Base-by-base conservation (phyloP, 2,888 invertebrate species). In the Argyresthia albistria region DNA sequence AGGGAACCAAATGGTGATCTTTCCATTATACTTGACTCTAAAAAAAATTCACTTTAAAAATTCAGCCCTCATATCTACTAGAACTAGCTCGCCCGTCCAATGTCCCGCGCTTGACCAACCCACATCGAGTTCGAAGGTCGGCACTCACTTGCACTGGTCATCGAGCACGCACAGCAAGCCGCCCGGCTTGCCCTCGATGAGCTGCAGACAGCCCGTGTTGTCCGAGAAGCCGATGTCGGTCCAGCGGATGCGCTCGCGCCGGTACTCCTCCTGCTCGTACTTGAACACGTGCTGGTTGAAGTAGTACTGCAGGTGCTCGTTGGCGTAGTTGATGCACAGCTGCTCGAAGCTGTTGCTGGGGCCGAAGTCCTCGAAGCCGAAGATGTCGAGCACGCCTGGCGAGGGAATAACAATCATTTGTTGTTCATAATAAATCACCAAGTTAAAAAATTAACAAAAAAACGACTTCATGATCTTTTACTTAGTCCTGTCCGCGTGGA, bases 231-330 rank as follows among this genome's bases (percentile, higher is more conserved):
- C 97, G 57, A 98, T 97, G 73, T 97, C 96, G 56, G 95, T 96
- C 98, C 97, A 98, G 59, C 94, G 90, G 57, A 98, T 97, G 25
- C 96, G 96, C 80, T 98, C 97, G 58, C 96, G 91, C 63, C 95
- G 89, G 75, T 98, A 98, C 80, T 98, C 98, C 76, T 98, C 96
- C 89, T 98, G 95, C 73, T 98, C 98, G 70, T 97, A 97, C 83
- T 97, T 97, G 87, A 98, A 98, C 63, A 98, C 98, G 76, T 98
- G 98, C 80, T 97, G 96, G 89, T 98, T 98, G 88, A 98, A 98
- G 79, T 98, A 98, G 80, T 96, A 96, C 84, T 98, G 98, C 25
- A 98, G 89, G 80, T 97, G 97, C 80, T 98, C 98, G 78, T 98
- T 98, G 14, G 98, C 98, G 79, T 97, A 98, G 89, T 98, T 98